Evolutionary conservation across 2,113 vertebrate genomes (phyloP), one percentile per base, ranked within the genome.

Genomic region (Cololabis saira): DNA sequence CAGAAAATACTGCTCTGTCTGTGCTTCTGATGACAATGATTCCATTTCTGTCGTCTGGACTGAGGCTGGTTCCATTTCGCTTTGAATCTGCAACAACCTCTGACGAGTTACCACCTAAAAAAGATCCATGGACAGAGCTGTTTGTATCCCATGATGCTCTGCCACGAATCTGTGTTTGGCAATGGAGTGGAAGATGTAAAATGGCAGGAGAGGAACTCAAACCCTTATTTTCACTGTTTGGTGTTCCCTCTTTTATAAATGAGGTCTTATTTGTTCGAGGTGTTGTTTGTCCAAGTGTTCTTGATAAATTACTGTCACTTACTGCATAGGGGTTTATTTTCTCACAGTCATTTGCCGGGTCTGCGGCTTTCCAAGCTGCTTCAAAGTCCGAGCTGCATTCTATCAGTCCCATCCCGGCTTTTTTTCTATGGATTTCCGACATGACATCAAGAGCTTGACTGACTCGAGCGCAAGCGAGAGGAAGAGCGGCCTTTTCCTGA

Each of bases 401-500:
- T 0, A 87, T 57, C 51, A 90, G 77, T 40, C 91, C 91, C 57
- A 89, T 84, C 17, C 74, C 87, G 0, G 66, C 59, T 41, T 80
- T 83, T 13, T 81, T 83, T 37, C 75, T 62, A 2, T 82, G 66
- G 53, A 82, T 64, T 24, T 87, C 91, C 1, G 88, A 90, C 71
- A 90, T 88, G 65, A 86, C 87, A 19, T 81, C 84, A 0, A 90
- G 89, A 56, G 91, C 80, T 61, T 88, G 87, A 61, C 81, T 89
- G 67, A 92, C 81, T 19, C 90, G 90, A 42, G 86, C 47, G 10
- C 77, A 92, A 5, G 90, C 78, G 17, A 86, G 84, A 64, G 89
- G 90, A 76, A 92, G 83, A 58, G 85, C 76, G 2, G 70, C 69
- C 55, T 64, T 83, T 83, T 92, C 90, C 90, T 92, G 92, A 92